Evolutionary conservation across 2,888 invertebrate genomes (phyloP).

Genomic region (Acronicta psi): DNA sequence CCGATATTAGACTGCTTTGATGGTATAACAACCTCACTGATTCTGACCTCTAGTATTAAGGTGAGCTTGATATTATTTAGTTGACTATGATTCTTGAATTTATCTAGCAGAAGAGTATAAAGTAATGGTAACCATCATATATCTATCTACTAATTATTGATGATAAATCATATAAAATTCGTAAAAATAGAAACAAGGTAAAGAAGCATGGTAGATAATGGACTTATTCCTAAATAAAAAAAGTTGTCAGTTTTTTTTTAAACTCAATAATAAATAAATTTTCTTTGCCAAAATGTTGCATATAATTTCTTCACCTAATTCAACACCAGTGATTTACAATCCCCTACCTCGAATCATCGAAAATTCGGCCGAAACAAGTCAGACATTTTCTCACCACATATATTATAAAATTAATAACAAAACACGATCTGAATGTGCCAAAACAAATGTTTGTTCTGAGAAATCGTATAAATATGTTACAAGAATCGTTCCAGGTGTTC

Average conservation of each 20-base stretch:
- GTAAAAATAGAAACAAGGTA: too few species aligned
- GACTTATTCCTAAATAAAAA: too few species aligned
- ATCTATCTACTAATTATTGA: too few species aligned
- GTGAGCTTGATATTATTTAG: too few species aligned
- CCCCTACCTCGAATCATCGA: conserved; percentile 26
- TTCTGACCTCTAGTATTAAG: too few species aligned
- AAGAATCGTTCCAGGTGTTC: conserved; percentile 75
- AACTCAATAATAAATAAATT: not conserved
- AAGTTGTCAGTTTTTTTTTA: too few species aligned
- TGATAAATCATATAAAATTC: too few species aligned
- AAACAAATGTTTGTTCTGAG: conserved; percentile 62
- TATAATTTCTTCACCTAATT: conserved; percentile 27
- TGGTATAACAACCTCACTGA: too few species aligned
- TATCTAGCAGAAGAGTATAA: too few species aligned
- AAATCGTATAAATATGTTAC: conserved; percentile 72
- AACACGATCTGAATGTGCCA: conserved; percentile 44
- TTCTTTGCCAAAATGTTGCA: conserved; percentile 15
- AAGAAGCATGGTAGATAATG: too few species aligned
- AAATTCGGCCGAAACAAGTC: conserved; percentile 29
- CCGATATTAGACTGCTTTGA: not conserved
- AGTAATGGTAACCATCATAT: too few species aligned
- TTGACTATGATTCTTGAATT: too few species aligned
- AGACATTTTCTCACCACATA: conserved; percentile 54
- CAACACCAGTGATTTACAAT: conserved; percentile 29
- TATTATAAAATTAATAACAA: conserved; percentile 54